Evolutionary conservation across 2,113 vertebrate species (phyloP), one percentile per base, ranked within the genome.

Genomic region (Rostratula benghalensis): DNA sequence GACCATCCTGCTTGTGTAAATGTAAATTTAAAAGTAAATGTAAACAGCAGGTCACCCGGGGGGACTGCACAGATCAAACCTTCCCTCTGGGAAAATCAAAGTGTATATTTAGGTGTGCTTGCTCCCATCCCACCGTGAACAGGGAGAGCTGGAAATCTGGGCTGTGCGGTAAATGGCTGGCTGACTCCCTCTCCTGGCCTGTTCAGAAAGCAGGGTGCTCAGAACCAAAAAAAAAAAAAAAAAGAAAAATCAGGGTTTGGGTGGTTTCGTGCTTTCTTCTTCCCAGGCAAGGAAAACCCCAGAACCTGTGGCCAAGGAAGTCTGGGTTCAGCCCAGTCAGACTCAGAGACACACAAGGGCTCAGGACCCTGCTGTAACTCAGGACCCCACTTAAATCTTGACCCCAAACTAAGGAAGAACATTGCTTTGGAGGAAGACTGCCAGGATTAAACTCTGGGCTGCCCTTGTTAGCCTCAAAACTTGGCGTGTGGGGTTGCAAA

Each of bases 101-200:
- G 73, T 11, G 15, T 21, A 0, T 41, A 5, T 41, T 28, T 69
- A 12, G 90, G 30, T 9, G 41, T 24, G 24, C 46, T 82, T 57
- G 43, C 61, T 87, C 60, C 11, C 81, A 61, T 19, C 61, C 79
- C 43, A 28, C 0, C 3, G 53, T 61, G 48, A 67, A 48, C 11
- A 43, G 59, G 11, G 50, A 61, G 28, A 63, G 77, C 35, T 53
- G 73, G 73, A 48, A 56, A 53, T 17, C 14, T 1, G 56, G 35
- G 46, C 25, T 67, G 48, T 4, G 80, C 69, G 5, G 77, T 87
- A 68, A 43, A 39, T 68, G 76, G 73, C 79, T 41, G 83, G 1
- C 35, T 95, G 88, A 56, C 95, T 95, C 95, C 94, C 93, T 95
- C 94, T 97, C 46, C 92, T 92, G 94, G 93, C 31, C 64, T 71